These are phyloP conservation scores for Montipora efflorescens DNA, from an alignment of 64 coral and sea anemone species.

Conservation along the genomic window DNA sequence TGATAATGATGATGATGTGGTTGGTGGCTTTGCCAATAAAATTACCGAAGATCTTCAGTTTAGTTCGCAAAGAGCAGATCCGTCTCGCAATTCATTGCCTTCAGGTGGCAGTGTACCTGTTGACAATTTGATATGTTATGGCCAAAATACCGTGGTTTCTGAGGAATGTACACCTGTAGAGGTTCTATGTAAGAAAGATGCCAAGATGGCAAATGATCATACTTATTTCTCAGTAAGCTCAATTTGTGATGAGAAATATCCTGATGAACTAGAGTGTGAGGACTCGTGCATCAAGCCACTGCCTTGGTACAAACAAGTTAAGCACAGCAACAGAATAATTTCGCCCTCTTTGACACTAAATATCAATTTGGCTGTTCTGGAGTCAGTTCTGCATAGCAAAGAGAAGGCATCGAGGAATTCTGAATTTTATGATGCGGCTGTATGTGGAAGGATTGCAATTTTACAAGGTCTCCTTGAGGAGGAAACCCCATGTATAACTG, in stretches of 20 bases:
- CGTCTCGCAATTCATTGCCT: background rate
- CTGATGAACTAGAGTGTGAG: background rate
- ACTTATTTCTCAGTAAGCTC: background rate
- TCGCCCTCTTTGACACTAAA: background rate
- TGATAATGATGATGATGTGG: background rate
- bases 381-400: background rate
- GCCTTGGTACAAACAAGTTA: background rate
- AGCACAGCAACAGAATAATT: background rate
- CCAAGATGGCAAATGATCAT: background rate
- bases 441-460: slow-evolving; percentile 28
- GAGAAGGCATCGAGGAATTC: background rate
- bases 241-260: background rate
- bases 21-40: background rate
- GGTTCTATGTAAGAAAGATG: background rate
- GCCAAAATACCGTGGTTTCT: background rate
- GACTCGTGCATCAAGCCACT: background rate
- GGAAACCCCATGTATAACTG: background rate
- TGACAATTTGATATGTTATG: background rate
- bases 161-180: background rate
- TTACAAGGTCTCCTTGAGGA: background rate
- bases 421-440: background rate
- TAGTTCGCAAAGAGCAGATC: background rate
- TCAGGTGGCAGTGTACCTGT: background rate
- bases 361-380: background rate
- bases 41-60: background rate